Evolutionary conservation across 2,113 vertebrate genomes (phyloP).

Genomic region (Talpa occidentalis): DNA sequence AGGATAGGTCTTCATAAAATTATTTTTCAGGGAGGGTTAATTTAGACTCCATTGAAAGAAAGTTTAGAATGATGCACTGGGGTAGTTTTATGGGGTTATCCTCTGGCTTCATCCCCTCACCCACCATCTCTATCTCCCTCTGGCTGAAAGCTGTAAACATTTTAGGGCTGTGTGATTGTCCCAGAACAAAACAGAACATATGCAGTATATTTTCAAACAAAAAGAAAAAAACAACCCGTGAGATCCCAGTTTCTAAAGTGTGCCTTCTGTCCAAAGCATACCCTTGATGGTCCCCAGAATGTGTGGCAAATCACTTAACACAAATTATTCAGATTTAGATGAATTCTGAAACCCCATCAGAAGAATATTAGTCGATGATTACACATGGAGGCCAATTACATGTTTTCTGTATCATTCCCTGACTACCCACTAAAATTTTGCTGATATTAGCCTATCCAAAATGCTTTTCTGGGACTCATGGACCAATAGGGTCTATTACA

Average conservation of each 20-base stretch:
- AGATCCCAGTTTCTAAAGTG: constrained; percentile 82
- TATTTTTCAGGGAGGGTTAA: constrained; percentile 74
- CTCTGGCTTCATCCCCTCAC: not conserved
- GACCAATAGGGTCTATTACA: constrained; percentile 81
- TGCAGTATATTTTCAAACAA: constrained; percentile 82
- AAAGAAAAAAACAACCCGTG: constrained; percentile 48
- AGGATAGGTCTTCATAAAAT: constrained; percentile 75
- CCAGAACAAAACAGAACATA: constrained; percentile 86
- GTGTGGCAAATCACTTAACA: constrained; percentile 84
- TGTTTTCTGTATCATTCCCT: constrained; percentile 85
- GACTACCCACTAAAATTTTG: constrained; percentile 86
- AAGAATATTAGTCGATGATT: constrained; percentile 83
- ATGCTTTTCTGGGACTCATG: constrained; percentile 84
- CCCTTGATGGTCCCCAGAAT: constrained; percentile 80
- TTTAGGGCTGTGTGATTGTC: constrained; percentile 81
- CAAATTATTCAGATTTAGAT: constrained; percentile 83
- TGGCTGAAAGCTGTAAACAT: constrained; percentile 81
- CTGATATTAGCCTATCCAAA: constrained; percentile 86
- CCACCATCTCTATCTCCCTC: constrained; percentile 52
- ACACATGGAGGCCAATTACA: constrained; percentile 84
- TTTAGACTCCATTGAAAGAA: constrained; percentile 64
- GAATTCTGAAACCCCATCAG: constrained; percentile 77
- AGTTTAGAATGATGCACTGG: constrained; percentile 64
- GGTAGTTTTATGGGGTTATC: constrained; percentile 60
- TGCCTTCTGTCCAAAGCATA: constrained; percentile 84